phyloP scores from a whole-genome alignment of 2,113 vertebrate species.

The Leptosomus discolor region DNA sequence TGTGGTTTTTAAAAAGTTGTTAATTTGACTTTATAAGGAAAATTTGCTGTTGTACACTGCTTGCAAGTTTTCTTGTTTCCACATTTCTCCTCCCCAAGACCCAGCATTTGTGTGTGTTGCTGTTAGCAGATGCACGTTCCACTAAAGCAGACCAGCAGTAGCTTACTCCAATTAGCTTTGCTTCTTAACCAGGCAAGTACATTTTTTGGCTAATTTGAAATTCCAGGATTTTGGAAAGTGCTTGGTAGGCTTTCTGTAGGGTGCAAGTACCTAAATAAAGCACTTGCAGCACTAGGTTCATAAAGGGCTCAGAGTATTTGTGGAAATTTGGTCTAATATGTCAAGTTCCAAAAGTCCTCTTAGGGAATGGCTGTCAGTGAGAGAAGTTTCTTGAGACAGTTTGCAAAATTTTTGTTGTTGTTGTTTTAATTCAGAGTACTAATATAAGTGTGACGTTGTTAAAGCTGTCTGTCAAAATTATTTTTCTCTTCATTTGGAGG shows the following conservation, averaged over 20 bases:
- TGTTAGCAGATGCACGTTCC: neutral
- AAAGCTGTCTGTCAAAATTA: neutral
- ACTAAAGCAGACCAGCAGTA: neutral
- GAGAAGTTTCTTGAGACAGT: neutral
- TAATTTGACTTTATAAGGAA: neutral
- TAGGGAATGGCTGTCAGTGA: neutral
- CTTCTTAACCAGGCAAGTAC: neutral
- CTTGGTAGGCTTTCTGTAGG: neutral
- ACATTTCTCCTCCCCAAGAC: neutral
- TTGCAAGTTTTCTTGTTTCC: neutral
- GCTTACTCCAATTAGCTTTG: neutral
- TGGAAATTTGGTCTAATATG: neutral
- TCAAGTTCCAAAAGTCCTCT: neutral
- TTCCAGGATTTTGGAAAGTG: neutral
- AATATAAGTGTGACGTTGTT: neutral
- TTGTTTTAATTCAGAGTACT: neutral
- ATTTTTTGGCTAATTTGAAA: neutral
- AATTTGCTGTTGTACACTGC: neutral
- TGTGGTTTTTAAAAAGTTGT: neutral
- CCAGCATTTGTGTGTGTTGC: neutral
- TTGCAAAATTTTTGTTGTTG: neutral
- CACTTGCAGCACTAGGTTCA: neutral
- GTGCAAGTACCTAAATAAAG: neutral
- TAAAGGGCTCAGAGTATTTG: neutral
- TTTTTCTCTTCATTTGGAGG: neutral